Evolutionary conservation across 1,140 invertebrate species (phyloP).

Genomic region (Aricia agestis): DNA sequence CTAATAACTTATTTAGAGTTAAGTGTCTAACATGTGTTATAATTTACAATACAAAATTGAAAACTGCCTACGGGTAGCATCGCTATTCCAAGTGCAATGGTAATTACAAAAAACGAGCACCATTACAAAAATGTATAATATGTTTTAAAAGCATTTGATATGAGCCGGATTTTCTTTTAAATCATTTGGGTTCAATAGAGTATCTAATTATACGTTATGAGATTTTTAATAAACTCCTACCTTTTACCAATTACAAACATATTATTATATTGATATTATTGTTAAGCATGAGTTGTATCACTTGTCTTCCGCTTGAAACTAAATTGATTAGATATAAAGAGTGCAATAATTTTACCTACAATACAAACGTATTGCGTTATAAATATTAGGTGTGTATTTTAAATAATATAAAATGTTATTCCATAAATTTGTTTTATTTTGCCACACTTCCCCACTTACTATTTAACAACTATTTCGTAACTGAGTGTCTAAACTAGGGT

Average conservation of each 20-base stretch:
- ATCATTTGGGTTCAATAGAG: too few relatives aligned
- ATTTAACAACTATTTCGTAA: background rate
- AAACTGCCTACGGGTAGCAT: too few relatives aligned
- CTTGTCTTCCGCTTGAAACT: constrained; percentile 17
- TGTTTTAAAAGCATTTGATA: too few relatives aligned
- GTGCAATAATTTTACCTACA: constrained; percentile 66
- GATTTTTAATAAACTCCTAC: background rate
- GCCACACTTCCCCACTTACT: background rate
- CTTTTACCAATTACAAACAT: background rate
- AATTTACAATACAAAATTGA: too few relatives aligned
- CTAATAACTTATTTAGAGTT: background rate
- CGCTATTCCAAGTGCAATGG: too few relatives aligned
- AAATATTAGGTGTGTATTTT: constrained; percentile 72
- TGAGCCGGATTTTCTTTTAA: too few relatives aligned
- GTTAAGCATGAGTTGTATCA: background rate
- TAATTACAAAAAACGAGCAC: too few relatives aligned
- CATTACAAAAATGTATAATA: too few relatives aligned
- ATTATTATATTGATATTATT: background rate
- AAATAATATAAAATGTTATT: constrained; percentile 74
- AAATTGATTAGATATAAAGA: constrained; percentile 37
- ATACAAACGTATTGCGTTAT: constrained; percentile 61
- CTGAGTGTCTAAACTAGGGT: too few relatives aligned
- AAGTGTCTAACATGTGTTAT: background rate
- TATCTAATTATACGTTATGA: background rate
- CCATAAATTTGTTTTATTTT: constrained; percentile 42